These are phyloP conservation scores for Pelosia muscerda DNA, from an alignment of 2,888 invertebrate genomes.

Conservation along the genomic window DNA sequence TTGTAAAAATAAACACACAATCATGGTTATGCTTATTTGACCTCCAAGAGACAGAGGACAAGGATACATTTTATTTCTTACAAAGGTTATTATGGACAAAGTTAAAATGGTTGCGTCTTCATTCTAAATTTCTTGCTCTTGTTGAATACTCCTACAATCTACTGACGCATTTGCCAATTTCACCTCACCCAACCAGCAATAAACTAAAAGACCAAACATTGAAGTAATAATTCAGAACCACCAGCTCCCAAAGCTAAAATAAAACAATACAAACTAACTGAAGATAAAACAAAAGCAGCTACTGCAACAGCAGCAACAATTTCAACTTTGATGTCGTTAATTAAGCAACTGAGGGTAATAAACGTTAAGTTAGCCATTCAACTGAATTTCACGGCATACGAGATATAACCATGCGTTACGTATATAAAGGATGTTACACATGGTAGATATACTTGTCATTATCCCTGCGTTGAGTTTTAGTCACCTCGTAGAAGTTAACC, in stretches of 20 bases:
- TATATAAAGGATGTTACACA: constrained; percentile 14
- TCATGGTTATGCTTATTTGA: too few relatives aligned
- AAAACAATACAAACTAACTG: constrained; percentile 14
- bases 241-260: constrained; percentile 11
- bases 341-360: constrained; percentile 47
- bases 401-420: constrained; percentile 15
- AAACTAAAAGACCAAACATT: not conserved
- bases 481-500: too few relatives aligned
- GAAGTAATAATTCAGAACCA: constrained; percentile 10
- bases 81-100: not conserved
- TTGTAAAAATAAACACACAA: too few relatives aligned
- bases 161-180: not conserved
- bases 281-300: constrained; percentile 25
- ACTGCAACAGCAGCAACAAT: constrained; percentile 18
- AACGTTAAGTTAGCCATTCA: constrained; percentile 39
- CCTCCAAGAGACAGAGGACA: too few relatives aligned
- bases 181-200: not conserved
- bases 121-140: not conserved
- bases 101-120: too few relatives aligned
- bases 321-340: constrained; percentile 40
- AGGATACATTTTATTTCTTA: not conserved
- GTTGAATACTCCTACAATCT: not conserved
- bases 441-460: not conserved
- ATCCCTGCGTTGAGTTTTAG: not conserved
- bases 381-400: constrained; percentile 28